phyloP scores from a whole-genome alignment of 2,113 vertebrate genomes.

The Carlito syrichta region DNA sequence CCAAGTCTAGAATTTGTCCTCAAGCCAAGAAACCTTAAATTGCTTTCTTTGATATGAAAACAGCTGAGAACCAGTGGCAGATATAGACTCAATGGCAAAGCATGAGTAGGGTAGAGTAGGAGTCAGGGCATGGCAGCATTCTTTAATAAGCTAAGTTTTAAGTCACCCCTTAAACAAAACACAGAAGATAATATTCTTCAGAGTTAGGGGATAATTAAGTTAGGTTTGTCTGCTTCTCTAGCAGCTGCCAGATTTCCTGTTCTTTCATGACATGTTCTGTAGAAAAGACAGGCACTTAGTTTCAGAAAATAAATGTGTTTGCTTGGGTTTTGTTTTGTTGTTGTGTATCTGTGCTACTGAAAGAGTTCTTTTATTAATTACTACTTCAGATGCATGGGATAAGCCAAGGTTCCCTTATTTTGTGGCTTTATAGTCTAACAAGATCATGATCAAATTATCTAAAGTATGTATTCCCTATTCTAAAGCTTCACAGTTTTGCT shows the following conservation, averaged over 20 bases:
- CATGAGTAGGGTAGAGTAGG: rapidly evolving
- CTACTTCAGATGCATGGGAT: neutral
- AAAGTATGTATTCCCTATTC: neutral
- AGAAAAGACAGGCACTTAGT: neutral
- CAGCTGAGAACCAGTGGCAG: neutral
- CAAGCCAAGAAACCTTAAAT: neutral
- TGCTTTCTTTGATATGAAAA: neutral
- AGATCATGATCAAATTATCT: neutral
- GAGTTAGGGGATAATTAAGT: neutral
- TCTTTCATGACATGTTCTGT: neutral
- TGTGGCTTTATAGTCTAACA: neutral
- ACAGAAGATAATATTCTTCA: neutral
- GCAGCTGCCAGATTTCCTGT: neutral
- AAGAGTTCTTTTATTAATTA: slow-evolving; percentile 20
- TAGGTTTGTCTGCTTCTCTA: neutral
- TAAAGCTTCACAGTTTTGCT: neutral
- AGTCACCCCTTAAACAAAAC: neutral
- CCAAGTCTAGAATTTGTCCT: neutral
- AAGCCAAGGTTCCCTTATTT: neutral
- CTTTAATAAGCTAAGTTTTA: neutral
- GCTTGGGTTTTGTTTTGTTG: neutral
- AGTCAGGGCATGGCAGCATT: neutral
- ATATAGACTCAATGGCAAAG: neutral
- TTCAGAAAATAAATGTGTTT: neutral
- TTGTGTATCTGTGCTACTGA: neutral